A percentile compares a stretch with the other conserved stretches of the same genome.
These are phyloP conservation scores for Acridotheres tristis DNA, from an alignment of 2,797 vertebrate genomes.

Conservation along the genomic window DNA sequence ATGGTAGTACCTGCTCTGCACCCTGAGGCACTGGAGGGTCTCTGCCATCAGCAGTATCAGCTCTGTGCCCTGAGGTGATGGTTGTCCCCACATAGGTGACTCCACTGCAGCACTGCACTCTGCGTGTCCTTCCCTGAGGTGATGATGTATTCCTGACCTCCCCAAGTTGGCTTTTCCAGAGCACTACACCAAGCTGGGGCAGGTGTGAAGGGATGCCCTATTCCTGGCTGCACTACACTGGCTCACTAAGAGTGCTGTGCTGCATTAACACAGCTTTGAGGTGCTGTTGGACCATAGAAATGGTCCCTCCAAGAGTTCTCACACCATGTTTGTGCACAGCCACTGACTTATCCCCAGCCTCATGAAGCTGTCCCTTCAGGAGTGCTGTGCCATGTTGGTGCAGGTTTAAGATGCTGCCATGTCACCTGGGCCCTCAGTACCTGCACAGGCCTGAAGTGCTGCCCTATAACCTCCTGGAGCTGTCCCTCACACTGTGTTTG, in stretches of 20 bases:
- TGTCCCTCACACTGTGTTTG: fast-evolving
- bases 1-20: no score
- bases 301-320: no score
- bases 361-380: fast-evolving
- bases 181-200: fast-evolving
- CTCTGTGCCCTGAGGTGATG: neutral
- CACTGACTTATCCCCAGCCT: fast-evolving
- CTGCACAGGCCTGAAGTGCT: neutral
- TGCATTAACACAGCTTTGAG: fast-evolving
- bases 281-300: fast-evolving
- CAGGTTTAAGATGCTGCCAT: fast-evolving
- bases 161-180: fast-evolving
- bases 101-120: no score
- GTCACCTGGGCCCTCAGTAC: fast-evolving
- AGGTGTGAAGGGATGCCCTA: fast-evolving
- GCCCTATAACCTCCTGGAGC: fast-evolving
- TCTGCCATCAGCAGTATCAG: neutral
- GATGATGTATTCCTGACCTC: fast-evolving
- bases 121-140: fast-evolving
- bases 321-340: neutral
- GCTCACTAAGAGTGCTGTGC: neutral
- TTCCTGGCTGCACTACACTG: neutral
- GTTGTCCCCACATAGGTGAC: neutral
- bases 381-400: fast-evolving
- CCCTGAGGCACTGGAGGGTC: no score